Evolutionary conservation across 1,140 invertebrate genomes (phyloP).

Genomic region (Acromyrmex heyeri): DNA sequence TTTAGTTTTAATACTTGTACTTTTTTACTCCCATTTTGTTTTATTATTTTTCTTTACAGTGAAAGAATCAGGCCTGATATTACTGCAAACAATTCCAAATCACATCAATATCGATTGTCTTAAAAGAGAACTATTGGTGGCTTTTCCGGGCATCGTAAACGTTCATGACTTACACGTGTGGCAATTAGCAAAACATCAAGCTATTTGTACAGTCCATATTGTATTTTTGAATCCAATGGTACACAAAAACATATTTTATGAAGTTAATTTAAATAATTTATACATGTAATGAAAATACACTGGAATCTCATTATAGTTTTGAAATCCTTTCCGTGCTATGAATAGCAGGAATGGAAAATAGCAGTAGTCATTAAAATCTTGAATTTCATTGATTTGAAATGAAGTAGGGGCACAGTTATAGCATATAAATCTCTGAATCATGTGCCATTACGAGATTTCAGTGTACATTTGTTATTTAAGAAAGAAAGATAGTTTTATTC

Average conservation of each 20-base stretch:
- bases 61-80: constrained; percentile 92
- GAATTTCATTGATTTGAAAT: too few species aligned
- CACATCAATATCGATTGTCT: constrained; percentile 91
- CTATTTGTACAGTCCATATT: constrained; percentile 92
- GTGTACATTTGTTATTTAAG: too few species aligned
- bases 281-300: not conserved
- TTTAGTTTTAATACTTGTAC: not conserved
- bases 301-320: too few species aligned
- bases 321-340: too few species aligned
- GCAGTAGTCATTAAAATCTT: too few species aligned
- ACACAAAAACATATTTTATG: not conserved
- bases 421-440: too few species aligned
- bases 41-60: constrained; percentile 86
- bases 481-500: not conserved
- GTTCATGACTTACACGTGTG: constrained; percentile 94
- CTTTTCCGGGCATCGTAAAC: constrained; percentile 93
- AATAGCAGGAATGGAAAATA: too few species aligned
- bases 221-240: constrained; percentile 90
- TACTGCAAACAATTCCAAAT: constrained; percentile 93
- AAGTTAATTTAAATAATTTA: not conserved
- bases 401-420: too few species aligned
- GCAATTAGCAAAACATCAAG: constrained; percentile 91
- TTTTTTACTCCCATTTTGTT: not conserved
- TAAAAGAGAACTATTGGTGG: constrained; percentile 88
- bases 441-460: too few species aligned